Evolutionary conservation across 2,113 vertebrate species (phyloP).

Genomic region (Ctenomys sociabilis): DNA sequence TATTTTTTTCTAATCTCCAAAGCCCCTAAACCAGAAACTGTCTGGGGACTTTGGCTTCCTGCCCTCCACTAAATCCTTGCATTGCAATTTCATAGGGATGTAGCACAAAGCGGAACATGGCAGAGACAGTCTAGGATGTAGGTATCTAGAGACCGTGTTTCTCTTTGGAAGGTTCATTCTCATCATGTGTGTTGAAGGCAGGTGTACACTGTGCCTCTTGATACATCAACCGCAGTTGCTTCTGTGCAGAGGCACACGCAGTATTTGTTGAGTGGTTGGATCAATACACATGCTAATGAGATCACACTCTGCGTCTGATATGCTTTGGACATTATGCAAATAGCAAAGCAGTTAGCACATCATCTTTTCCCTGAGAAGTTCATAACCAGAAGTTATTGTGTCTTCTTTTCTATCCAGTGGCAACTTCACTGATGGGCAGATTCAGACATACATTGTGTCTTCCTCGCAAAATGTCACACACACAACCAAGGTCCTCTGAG

Average conservation of each 20-base stretch:
- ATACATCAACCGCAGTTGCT: background rate
- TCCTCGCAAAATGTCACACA: background rate
- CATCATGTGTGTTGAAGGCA: background rate
- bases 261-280: background rate
- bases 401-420: background rate
- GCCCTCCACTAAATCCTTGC: background rate
- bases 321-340: background rate
- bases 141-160: background rate
- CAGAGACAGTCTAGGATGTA: background rate
- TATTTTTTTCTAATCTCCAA: conserved; percentile 2
- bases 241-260: background rate
- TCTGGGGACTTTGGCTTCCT: background rate
- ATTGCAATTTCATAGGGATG: background rate
- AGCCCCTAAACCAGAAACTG: background rate
- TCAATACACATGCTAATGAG: background rate
- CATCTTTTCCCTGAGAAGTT: background rate
- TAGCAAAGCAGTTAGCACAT: background rate
- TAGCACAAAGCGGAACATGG: background rate
- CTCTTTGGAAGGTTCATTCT: background rate
- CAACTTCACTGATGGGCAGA: background rate
- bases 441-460: background rate
- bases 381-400: background rate
- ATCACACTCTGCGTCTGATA: background rate
- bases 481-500: background rate
- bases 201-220: background rate